Base-by-base conservation (phyloP, 2,888 invertebrate genomes). In the Eretmocerus hayati region DNA sequence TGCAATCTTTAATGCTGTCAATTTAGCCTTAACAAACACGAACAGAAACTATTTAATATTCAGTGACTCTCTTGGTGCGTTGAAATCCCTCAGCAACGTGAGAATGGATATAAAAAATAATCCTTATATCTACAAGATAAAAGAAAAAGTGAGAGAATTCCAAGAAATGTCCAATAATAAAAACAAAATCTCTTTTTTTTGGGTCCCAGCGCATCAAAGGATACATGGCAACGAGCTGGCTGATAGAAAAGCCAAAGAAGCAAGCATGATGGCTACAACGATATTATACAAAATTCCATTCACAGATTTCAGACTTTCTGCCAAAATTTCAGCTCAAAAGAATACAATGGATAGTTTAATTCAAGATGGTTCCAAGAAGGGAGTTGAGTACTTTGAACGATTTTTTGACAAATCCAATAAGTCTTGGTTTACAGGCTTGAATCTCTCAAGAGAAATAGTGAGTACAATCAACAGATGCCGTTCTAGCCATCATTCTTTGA, bases 191-290 rank as follows among this genome's bases (percentile, higher is more conserved):
- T 33, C 35, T 8, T 43, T 53, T 20, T n/a, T 15, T 9, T 53
- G 42, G 50, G 42, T 53, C 20, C 50, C 50, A 26, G 35, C 48
- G 1, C 50, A 53, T 20, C 45, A 15, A 2, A 48, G 48, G 11
- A 47, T 50, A n/a, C 23, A 19, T 11, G 53, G 53, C 3, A 50
- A 53, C 20, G 50, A 48, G 38, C 22, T 11, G 16, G 50, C 50
- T 4, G 52, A 49, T 19, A 18, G 18, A 23, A 38, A 39, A 15
- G 50, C 50, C 2, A 50, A 50, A 22, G 31, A 37, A 15, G 48
- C 48, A 18, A 21, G 11, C 4, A 31, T 21, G 6, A 22, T 15
- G 13, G 11, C 19, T 18, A 8, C 9, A 9, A 30, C 13, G 11
- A 9, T 5, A 8, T 30, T 6, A 9, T 22, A 16, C 11, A 15